Evolutionary conservation across 2,888 invertebrate species (phyloP), one percentile per base, ranked within the genome.

Genomic region (Acleris cristana): DNA sequence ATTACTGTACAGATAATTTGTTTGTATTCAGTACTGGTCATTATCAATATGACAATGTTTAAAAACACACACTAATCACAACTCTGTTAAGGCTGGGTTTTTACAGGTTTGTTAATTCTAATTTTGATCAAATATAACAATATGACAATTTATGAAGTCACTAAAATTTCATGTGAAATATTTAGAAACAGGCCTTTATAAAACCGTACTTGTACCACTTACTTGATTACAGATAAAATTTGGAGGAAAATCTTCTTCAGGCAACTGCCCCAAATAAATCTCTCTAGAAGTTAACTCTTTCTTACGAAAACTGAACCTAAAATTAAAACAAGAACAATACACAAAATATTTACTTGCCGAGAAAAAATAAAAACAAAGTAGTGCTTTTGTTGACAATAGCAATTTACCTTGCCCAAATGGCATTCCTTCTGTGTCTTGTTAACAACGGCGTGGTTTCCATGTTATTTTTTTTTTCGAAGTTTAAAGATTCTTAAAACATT

Each of bases 151-250:
- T 26, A 26, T 26, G 23, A 5, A 7, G 26, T 26, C 26, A 26
- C 26, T 7, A 26, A 26, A 26, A 26, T 10, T 34, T 34, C 0
- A 34, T 10, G 10, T 10, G 10, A 8, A 3, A 34, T 34, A 34
- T 34, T 34, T 34, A 34, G 10, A 4, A 34, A 10, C 34, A 34
- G 34, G 34, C 34, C 10, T 34, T 34, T 10, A 34, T 34, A 10
- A 34, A 34, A 10, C 34, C 10, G 2, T 34, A 34, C 34, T 14
- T 40, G 14, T 14, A 40, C 4, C 10, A 80, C 87, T 87, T 74
- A 93, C 93, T 92, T 98, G 98, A 94, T 99, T 99, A 79, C 98
- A 95, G 73, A 99, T 98, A 80, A 98, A 97, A 92, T 99, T 99
- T 69, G 97, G 96, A 67, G 99, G 98, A 91, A 96, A 99, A 80